Base-by-base conservation (phyloP, 2,888 invertebrate species). In the Ischnus inquisitorius region DNA sequence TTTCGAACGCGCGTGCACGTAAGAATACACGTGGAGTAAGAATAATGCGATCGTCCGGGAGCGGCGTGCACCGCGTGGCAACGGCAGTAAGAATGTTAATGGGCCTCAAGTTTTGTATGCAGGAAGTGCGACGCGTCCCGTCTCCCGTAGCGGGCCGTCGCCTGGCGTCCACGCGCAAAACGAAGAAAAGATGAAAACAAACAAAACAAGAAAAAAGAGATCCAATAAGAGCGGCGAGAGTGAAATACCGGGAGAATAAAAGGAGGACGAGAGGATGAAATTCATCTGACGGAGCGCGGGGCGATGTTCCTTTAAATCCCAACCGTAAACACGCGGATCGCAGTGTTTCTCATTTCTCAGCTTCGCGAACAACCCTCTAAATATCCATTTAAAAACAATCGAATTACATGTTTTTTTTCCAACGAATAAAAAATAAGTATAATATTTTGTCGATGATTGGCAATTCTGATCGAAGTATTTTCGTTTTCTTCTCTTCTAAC, bases 51-150 rank as follows among this genome's bases (percentile, higher is more conserved):
- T 79, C 83, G 87, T 82, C 67, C 57, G 72, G 72, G 22, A 54
- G 19, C 54, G 14, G 83, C 86, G 80, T 86, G 83, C 83, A 87
- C 83, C 82, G 78, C 83, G 85, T 82, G 78, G 67, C 72, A 60
- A 68, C 74, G 51, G 39, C 62, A 64, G 64, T 79, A 87, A 89
- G 86, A 90, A 90, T 90, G 88, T 90, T 90, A 90, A 90, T 90
- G 89, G 86, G 85, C 83, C 86, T 88, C 87, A 87, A 85, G 85
- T 90, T 89, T 89, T 88, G 87, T 90, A 90, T 90, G 89, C 89
- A 91, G 91, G 91, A 90, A 90, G 91, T 89, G 89, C 82, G 88
- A 88, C 86, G 87, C 86, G 87, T 86, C 86, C 85, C 86, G 86
- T 83, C 89, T 87, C 86, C 88, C 86, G 88, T 87, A 86, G 88